These are phyloP conservation scores for Hydrophis major DNA, from an alignment of 2,797 vertebrate species.

Conservation along the genomic window DNA sequence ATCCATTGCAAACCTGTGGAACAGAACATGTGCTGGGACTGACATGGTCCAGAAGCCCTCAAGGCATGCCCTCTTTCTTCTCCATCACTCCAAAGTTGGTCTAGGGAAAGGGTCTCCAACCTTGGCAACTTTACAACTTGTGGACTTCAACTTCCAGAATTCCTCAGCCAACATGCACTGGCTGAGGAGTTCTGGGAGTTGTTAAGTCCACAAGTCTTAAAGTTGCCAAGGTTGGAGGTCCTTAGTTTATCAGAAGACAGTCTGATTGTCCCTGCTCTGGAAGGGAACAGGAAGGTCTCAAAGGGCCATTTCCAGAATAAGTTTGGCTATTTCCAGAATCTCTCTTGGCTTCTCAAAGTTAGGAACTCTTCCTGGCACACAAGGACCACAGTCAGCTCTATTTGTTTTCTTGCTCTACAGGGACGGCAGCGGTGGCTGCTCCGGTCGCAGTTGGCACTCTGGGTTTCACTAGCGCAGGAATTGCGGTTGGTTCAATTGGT, in stretches of 20 bases:
- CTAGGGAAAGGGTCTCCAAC: neutral
- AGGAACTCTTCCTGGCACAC: neutral
- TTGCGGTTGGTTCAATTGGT: neutral
- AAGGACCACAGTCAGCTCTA: neutral
- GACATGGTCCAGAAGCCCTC: neutral
- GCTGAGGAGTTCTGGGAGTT: neutral
- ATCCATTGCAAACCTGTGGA: neutral
- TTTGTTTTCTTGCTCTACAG: neutral
- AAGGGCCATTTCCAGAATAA: neutral
- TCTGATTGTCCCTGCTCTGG: neutral
- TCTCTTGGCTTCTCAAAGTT: neutral
- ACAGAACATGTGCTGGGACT: neutral
- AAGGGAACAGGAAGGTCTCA: neutral
- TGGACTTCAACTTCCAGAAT: neutral
- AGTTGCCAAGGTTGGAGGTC: neutral
- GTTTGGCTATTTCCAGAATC: neutral
- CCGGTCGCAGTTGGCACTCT: neutral
- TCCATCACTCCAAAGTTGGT: neutral
- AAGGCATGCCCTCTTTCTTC: neutral
- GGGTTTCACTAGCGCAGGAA: neutral
- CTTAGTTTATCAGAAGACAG: neutral
- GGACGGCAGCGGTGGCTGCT: fast-evolving
- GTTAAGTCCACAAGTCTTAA: neutral
- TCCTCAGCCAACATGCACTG: neutral
- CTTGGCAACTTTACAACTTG: too few species aligned